Percentiles rank a stretch among this genome's conserved stretches.
phyloP scores from a whole-genome alignment of 2,113 vertebrate species.

The Prunella himalayana region DNA sequence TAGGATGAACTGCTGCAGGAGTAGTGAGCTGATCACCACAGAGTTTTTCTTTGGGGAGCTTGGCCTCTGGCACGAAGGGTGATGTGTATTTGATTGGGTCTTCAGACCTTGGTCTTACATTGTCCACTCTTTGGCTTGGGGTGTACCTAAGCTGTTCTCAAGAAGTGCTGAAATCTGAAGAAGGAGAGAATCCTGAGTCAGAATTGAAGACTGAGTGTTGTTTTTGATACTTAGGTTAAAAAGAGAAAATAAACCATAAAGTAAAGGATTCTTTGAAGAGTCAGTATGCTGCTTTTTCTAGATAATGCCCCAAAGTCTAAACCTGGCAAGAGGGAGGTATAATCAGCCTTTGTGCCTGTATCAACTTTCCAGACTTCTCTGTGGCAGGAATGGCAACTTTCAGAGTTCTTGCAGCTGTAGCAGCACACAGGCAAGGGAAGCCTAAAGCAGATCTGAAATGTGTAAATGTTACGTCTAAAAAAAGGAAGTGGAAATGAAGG shows the following conservation, averaged over 20 bases:
- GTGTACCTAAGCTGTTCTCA: not conserved
- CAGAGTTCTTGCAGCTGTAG: not conserved
- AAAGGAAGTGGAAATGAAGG: not conserved
- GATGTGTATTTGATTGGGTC: not conserved
- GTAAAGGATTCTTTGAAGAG: not conserved
- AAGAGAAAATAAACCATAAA: not conserved
- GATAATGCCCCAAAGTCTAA: not conserved
- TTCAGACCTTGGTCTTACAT: fast-evolving
- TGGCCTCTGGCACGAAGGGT: not conserved
- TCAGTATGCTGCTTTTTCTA: not conserved
- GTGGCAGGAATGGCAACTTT: not conserved
- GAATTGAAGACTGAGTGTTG: not conserved
- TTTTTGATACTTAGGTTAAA: not conserved
- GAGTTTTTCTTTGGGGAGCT: not conserved
- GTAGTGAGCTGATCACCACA: not conserved
- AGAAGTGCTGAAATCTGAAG: not conserved
- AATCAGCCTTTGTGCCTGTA: not conserved
- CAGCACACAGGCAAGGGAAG: not conserved
- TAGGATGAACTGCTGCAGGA: not conserved
- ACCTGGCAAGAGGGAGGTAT: not conserved
- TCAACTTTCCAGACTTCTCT: not conserved
- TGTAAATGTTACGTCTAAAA: not conserved
- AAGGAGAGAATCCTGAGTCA: not conserved
- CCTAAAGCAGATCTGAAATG: not conserved
- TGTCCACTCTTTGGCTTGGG: not conserved